Evolutionary conservation across 2,797 vertebrate species (phyloP), one percentile per base, ranked within the genome.

Genomic region (Thalassophryne amazonica): DNA sequence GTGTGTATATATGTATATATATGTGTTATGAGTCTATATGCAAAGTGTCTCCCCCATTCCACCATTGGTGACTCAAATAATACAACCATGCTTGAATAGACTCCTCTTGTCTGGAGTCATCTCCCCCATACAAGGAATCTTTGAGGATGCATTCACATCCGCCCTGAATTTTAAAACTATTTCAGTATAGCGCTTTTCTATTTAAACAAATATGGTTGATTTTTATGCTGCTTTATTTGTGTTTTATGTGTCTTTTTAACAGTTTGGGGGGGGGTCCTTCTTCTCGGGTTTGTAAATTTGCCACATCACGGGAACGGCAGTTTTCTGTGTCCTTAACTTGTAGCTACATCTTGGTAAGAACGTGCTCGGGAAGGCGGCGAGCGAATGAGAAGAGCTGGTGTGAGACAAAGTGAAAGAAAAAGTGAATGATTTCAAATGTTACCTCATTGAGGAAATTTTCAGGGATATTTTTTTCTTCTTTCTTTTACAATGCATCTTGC

Each of bases 401-500:
- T 13, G 32, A 27, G 28, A 60, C 53, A 66, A 74, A 64, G 49
- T 25, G 49, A 76, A 88, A 85, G 78, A 74, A 84, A 54, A 84
- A 70, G 69, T 78, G 72, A 86, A 77, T 87, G 90, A 86, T 84
- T 84, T 85, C 85, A 84, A 87, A 81, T 71, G 87, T 94, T 96
- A 96, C 96, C 96, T 97, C 95, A 95, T 87, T 75, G 89, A 95
- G 93, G 93, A 90, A 86, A 86, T 93, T 93, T 95, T 97, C 95
- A 97, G 95, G 96, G 94, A 97, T 94, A 93, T 91, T 87, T n/a
- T n/a, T n/a, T n/a, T n/a, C n/a, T n/a, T n/a, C n/a, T n/a, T n/a
- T n/a, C n/a, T 85, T 91, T 89, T 92, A 93, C 92, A 92, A 92
- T 92, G 86, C 90, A 89, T 92, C 86, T 84, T 90, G 90, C 89